Evolutionary conservation across 2,113 vertebrate genomes (phyloP).

Genomic region (Pachypanchax playfairii): DNA sequence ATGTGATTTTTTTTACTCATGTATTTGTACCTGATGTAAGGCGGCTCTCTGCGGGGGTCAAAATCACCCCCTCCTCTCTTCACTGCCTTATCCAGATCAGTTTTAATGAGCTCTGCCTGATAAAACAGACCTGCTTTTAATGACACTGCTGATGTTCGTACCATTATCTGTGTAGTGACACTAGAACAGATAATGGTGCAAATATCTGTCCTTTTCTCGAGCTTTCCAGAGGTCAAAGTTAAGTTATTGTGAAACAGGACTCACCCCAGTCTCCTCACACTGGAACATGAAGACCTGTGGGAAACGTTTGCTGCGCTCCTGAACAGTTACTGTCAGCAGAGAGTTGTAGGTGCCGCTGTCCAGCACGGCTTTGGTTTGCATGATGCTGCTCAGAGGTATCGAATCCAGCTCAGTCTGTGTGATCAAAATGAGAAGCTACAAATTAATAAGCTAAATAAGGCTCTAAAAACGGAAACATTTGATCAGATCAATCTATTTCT

Average conservation of each 20-base stretch:
- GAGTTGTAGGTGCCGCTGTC: conserved; percentile 83
- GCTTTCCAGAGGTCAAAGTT: neutral
- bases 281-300: conserved; percentile 86
- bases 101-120: conserved; percentile 82
- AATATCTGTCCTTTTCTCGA: neutral
- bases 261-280: conserved; percentile 86
- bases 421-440: neutral
- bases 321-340: conserved; percentile 80
- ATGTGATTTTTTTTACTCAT: neutral
- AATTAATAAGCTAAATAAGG: neutral
- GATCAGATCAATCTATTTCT: too few species aligned
- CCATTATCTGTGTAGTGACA: neutral
- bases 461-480: too few species aligned
- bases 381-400: conserved; percentile 76
- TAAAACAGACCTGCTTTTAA: conserved; percentile 11
- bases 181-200: neutral
- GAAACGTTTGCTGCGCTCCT: conserved; percentile 53
- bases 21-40: conserved; percentile 63
- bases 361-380: conserved; percentile 69
- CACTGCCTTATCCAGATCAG: conserved; percentile 79
- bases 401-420: conserved; percentile 85
- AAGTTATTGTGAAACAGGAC: conserved; percentile 33
- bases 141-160: neutral
- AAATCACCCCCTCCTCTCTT: conserved; percentile 53
- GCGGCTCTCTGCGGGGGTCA: conserved; percentile 32